Evolutionary conservation across 2,888 invertebrate species (phyloP).

Genomic region (Norana najaformis): DNA sequence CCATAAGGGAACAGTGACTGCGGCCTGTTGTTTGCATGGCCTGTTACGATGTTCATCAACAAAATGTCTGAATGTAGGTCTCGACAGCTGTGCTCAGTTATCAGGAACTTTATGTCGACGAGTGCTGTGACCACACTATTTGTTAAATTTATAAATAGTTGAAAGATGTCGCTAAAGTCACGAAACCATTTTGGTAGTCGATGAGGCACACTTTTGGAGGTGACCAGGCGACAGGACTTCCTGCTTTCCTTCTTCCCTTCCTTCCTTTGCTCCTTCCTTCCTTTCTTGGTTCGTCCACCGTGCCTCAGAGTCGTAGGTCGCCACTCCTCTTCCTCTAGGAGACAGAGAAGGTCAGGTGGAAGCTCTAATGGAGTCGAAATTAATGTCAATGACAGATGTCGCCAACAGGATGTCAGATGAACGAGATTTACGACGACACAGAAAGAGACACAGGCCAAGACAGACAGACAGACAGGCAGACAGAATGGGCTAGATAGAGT

Average conservation of each 20-base stretch:
- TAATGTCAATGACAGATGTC: background rate
- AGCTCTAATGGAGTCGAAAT: background rate
- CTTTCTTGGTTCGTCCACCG: background rate
- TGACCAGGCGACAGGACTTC: background rate
- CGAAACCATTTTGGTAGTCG: background rate
- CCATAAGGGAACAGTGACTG: background rate
- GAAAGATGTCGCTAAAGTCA: background rate
- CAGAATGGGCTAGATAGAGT: background rate
- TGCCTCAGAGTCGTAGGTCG: background rate
- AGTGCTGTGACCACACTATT: background rate
- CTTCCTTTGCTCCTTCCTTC: background rate
- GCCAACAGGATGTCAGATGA: background rate
- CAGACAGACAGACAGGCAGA: too few relatives aligned
- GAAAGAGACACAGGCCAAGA: too few relatives aligned
- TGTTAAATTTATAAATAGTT: background rate
- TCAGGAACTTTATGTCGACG: background rate
- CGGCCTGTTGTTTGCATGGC: background rate
- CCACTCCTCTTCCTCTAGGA: background rate
- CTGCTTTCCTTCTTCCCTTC: background rate
- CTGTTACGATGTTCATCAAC: background rate
- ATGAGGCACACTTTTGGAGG: too few relatives aligned
- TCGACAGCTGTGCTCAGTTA: background rate
- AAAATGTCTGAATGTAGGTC: background rate
- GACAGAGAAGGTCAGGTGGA: background rate
- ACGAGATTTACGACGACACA: too few relatives aligned